Base-by-base conservation (phyloP, 1,140 invertebrate species). In the Whitmania pigra region DNA sequence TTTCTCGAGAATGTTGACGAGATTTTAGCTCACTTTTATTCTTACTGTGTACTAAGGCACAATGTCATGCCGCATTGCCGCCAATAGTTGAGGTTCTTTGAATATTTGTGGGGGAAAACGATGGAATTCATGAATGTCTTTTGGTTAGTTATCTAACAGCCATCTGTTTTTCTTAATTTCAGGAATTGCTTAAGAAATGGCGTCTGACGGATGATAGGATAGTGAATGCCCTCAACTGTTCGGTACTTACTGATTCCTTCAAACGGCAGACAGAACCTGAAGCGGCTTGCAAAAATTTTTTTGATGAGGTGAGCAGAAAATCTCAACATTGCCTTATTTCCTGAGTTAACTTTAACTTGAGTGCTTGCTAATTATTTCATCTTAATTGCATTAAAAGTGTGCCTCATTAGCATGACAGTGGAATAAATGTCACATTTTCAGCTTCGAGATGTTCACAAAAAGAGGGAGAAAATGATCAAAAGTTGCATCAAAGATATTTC, bases 151-250 rank as follows among this genome's bases (percentile, higher is more conserved):
- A 17, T 49, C 13, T 13, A 0, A 15, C 15, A 7, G 15, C 9
- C 5, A 63, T 15, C 22, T 63, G 22, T 63, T 22, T 63, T 25
- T 0, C 18, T 20, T 25, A 63, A 63, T 63, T 63, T 22, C 11
- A 63, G 57, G 57, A 63, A n/a, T 11, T 31, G 29, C 29, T 63
- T 4, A 63, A 63, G 29, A 63, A 63, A 25, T 31, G 22, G 22
- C 22, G 57, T 7, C 11, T 63, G 29, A 63, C 11, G 22, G 57
- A 63, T 63, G 57, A 63, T 20, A 22, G 57, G 15, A 31, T 63
- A 63, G 57, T 63, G 57, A 63, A 13, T 20, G 29, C 22, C 22
- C 57, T 63, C 57, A 63, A 63, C 57, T 63, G 57, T 31, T 63
- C 57, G 9, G 22, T 63, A 2, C 22, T 63, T 63, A 63, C 57